A percentile compares a stretch with the other conserved stretches of the same genome.
These are phyloP conservation scores for Potamarius usumacintae DNA, from an alignment of 2,113 vertebrate species.

Conservation along the genomic window DNA sequence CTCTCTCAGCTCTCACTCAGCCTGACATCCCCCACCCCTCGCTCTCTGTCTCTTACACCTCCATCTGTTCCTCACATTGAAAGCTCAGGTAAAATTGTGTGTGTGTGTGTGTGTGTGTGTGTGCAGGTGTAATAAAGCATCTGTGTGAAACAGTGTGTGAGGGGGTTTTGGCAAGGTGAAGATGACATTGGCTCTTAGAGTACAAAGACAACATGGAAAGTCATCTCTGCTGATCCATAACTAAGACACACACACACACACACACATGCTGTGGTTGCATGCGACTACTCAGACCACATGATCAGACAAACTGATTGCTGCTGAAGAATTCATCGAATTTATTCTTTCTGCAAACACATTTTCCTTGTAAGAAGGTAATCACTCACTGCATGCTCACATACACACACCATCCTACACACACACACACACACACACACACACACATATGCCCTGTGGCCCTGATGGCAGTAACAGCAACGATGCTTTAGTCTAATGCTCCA, in stretches of 20 bases:
- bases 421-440: background rate
- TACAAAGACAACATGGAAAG: background rate
- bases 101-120: slow-evolving; percentile 18
- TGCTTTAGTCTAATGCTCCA: slow-evolving; percentile 24
- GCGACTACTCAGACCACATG: background rate
- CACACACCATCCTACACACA: background rate
- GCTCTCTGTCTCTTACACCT: background rate
- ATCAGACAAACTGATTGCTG: background rate
- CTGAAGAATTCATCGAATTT: background rate
- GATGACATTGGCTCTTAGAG: slow-evolving; percentile 23
- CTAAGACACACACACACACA: background rate
- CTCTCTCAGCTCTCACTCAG: background rate
- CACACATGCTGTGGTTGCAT: background rate
- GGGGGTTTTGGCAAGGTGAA: slow-evolving; percentile 16
- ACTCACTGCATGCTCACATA: background rate
- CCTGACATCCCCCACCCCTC: background rate
- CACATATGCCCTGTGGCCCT: background rate
- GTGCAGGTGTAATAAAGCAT: slow-evolving; percentile 18
- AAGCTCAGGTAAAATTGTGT: background rate
- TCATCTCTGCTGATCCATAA: background rate
- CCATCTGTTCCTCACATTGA: slow-evolving; percentile 14
- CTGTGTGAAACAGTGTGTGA: slow-evolving; percentile 33
- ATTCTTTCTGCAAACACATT: background rate
- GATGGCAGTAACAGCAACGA: slow-evolving; percentile 8
- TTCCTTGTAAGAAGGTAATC: background rate